Percentiles rank a stretch among this genome's conserved stretches.
phyloP scores from a whole-genome alignment of 2,113 vertebrate species.

The Sceloporus undulatus region DNA sequence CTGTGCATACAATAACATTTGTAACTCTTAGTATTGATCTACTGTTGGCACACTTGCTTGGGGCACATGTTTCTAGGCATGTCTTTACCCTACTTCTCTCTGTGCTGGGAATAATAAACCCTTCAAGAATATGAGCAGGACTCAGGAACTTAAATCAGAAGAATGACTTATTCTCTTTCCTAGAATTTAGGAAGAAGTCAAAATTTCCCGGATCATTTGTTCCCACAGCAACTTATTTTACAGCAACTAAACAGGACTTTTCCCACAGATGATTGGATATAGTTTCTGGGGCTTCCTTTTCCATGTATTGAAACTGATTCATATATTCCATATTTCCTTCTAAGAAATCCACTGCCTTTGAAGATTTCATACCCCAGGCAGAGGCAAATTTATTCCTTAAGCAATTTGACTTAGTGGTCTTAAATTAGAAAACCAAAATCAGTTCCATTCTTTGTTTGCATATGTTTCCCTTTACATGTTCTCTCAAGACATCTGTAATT shows the following conservation, averaged over 20 bases:
- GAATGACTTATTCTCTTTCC: neutral
- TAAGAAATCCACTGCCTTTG: neutral
- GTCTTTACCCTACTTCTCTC: neutral
- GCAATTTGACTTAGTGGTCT: neutral
- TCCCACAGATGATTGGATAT: neutral
- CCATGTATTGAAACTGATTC: neutral
- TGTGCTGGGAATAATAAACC: too few species aligned
- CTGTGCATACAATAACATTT: neutral
- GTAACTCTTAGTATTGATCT: neutral
- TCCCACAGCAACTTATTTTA: neutral
- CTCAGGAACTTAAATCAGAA: neutral
- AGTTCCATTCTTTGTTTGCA: neutral
- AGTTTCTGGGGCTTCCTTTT: conserved; percentile 7
- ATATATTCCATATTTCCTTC: neutral
- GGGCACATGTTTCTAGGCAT: too few species aligned
- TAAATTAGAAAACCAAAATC: conserved; percentile 4
- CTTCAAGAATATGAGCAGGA: neutral
- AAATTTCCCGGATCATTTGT: accelerated
- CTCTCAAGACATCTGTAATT: conserved; percentile 22
- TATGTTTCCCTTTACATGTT: conserved; percentile 16
- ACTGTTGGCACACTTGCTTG: neutral
- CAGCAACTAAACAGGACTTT: neutral
- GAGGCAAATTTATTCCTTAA: conserved; percentile 31
- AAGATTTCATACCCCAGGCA: neutral
- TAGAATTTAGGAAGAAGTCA: neutral